These are phyloP conservation scores for Noctua fimbriata DNA, from an alignment of 2,888 invertebrate species.

Conservation along the genomic window DNA sequence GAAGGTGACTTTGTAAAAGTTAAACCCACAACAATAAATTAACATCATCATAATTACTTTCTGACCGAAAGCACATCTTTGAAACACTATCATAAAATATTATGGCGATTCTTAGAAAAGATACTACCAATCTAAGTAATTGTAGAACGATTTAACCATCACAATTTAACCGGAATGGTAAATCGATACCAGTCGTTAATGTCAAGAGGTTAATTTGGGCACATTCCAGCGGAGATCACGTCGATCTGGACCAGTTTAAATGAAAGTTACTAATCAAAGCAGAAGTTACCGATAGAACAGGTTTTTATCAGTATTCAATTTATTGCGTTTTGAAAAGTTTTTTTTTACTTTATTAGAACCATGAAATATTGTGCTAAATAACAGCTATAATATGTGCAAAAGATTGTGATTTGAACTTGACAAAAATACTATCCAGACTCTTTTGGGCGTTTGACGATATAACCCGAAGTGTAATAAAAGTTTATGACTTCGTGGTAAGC, in stretches of 20 bases:
- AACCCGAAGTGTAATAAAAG: neutral
- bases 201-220: conserved; percentile 63
- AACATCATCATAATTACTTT: conserved; percentile 26
- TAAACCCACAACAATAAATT: neutral
- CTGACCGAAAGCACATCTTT: conserved; percentile 16
- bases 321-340: neutral
- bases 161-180: conserved; percentile 51
- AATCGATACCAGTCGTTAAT: conserved; percentile 54
- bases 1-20: neutral
- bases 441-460: neutral
- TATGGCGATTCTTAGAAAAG: conserved; percentile 35
- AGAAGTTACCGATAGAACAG: conserved; percentile 8
- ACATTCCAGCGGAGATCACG: conserved; percentile 53
- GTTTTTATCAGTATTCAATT: neutral
- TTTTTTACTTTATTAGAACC: conserved; percentile 1
- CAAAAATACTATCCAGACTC: neutral
- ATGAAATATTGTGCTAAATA: neutral
- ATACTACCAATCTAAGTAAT: conserved; percentile 20
- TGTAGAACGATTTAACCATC: conserved; percentile 45
- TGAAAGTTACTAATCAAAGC: conserved; percentile 29
- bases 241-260: conserved; percentile 43
- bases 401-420: neutral
- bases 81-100: conserved; percentile 28
- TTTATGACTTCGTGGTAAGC: neutral
- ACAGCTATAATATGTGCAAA: neutral